Conservation (phyloP, 2,888 invertebrate species). For the Phyllotreta cruciferae region DNA sequence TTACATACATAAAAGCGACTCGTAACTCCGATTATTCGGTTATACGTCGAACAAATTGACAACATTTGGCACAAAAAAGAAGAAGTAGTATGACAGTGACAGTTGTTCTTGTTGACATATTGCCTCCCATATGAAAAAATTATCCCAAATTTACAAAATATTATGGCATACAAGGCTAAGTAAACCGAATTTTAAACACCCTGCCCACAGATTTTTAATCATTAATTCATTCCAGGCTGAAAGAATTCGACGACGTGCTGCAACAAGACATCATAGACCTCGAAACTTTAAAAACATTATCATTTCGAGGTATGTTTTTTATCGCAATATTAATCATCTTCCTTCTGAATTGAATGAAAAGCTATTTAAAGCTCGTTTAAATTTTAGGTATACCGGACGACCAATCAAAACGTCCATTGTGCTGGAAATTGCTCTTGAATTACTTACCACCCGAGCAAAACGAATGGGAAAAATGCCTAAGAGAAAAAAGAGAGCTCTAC, state of each 20-base stretch:
- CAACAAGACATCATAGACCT: slow-evolving; percentile 75
- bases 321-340: slow-evolving; percentile 1
- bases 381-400: slow-evolving; percentile 86
- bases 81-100: too few species aligned
- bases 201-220: slow-evolving; percentile 17
- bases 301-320: slow-evolving; percentile 76
- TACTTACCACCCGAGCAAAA: slow-evolving; percentile 78
- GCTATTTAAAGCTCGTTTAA: slow-evolving; percentile 17
- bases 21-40: too few species aligned
- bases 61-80: too few species aligned
- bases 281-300: slow-evolving; percentile 70
- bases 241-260: slow-evolving; percentile 79
- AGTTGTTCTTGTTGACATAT: neutral
- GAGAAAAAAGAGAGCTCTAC: slow-evolving; percentile 80
- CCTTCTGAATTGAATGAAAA: neutral
- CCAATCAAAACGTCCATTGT: slow-evolving; percentile 79
- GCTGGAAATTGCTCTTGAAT: slow-evolving; percentile 88
- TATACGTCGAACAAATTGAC: too few species aligned
- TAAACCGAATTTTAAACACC: slow-evolving; percentile 39
- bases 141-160: neutral
- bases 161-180: slow-evolving; percentile 58
- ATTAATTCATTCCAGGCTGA: slow-evolving; percentile 68
- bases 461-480: slow-evolving; percentile 73
- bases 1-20: too few species aligned
- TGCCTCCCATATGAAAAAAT: neutral